phyloP scores from a whole-genome alignment of 2,888 invertebrate genomes.

The Cordylochernes scorpioides region DNA sequence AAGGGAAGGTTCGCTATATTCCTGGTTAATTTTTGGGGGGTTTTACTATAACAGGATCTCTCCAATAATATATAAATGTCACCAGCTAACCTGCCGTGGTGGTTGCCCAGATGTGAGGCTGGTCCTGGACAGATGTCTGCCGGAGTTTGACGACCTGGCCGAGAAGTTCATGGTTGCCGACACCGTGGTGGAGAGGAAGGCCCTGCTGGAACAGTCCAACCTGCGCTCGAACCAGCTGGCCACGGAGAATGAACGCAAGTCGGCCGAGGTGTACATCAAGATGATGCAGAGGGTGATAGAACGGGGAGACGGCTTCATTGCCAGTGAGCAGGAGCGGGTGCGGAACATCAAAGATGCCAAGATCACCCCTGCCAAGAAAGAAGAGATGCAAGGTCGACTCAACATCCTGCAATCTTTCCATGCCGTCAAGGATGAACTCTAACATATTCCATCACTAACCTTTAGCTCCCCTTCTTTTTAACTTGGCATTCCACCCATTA shows the following conservation, averaged over 20 bases:
- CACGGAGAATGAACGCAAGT: conserved; percentile 18
- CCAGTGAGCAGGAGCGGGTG: conserved; percentile 44
- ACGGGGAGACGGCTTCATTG: conserved; percentile 46
- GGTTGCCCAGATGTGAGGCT: conserved; percentile 21
- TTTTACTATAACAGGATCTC: too few species aligned
- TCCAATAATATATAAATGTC: too few species aligned
- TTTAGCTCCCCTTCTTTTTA: too few species aligned
- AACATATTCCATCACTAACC: too few species aligned
- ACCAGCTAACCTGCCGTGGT: not conserved
- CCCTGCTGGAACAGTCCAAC: conserved; percentile 30
- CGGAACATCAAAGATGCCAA: conserved; percentile 52
- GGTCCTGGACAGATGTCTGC: conserved; percentile 59
- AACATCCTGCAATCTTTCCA: conserved; percentile 59
- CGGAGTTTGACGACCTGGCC: conserved; percentile 47
- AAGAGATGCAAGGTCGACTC: conserved; percentile 41
- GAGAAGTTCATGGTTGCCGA: conserved; percentile 35
- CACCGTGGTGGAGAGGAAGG: conserved; percentile 17
- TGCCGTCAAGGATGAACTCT: conserved; percentile 10
- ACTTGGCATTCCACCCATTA: too few species aligned
- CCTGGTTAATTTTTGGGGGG: too few species aligned
- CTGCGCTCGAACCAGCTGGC: conserved; percentile 20
- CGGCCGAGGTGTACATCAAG: conserved; percentile 14
- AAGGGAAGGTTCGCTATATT: too few species aligned
- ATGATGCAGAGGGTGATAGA: conserved; percentile 27
- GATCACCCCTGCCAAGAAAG: conserved; percentile 52